phyloP scores from a whole-genome alignment of 2,888 invertebrate species.

The Mythimna ferrago region DNA sequence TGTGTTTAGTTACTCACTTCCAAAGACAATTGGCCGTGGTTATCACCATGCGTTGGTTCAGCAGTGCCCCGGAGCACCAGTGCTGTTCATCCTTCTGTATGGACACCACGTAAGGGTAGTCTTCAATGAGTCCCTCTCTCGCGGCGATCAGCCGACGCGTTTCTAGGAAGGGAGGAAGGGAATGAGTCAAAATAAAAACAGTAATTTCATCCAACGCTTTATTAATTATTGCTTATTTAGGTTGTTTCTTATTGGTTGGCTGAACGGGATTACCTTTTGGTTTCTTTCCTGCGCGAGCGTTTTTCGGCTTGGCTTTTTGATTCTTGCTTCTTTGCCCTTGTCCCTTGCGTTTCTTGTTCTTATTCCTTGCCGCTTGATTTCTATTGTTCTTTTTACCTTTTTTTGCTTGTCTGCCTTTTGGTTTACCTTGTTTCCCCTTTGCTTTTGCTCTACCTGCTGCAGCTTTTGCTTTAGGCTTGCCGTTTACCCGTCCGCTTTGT shows the following conservation, averaged over 20 bases:
- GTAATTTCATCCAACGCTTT: conserved; percentile 50
- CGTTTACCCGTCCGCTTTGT: not conserved
- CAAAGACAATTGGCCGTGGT: conserved; percentile 87
- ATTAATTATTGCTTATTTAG: conserved; percentile 43
- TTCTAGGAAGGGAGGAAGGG: conserved; percentile 62
- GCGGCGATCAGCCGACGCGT: conserved; percentile 79
- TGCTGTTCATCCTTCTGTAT: conserved; percentile 82
- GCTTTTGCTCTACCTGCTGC: not conserved
- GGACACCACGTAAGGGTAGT: conserved; percentile 85
- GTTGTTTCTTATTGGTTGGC: conserved; percentile 15
- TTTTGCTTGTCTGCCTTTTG: conserved; percentile 10
- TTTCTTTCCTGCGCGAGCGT: conserved; percentile 20
- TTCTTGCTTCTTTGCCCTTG: conserved; percentile 3
- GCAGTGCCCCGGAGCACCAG: conserved; percentile 85
- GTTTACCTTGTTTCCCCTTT: conserved; percentile 23
- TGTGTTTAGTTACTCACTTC: conserved; percentile 81
- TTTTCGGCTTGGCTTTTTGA: conserved; percentile 18
- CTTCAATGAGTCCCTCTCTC: conserved; percentile 79
- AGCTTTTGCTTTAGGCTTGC: conserved; percentile 8
- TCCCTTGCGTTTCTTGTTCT: conserved; percentile 16
- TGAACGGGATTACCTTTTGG: conserved; percentile 56
- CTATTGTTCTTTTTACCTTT: conserved; percentile 8
- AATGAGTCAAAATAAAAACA: conserved; percentile 52
- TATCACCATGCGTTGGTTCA: conserved; percentile 81
- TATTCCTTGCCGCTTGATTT: conserved; percentile 8